Conservation (phyloP, 2,113 vertebrate genomes). For the Heptranchias perlo region DNA sequence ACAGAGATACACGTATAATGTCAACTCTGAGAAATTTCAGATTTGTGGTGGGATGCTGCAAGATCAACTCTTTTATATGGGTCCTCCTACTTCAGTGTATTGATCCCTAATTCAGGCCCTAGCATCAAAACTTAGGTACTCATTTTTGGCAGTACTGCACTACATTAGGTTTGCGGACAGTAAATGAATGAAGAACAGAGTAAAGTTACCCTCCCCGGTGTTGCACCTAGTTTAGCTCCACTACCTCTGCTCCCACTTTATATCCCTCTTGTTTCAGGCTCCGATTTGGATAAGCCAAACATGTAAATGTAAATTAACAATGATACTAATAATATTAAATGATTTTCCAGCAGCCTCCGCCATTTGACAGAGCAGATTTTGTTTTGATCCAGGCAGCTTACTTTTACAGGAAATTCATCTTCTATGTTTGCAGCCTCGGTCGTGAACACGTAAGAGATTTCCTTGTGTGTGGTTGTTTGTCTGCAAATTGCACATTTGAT, state of each 20-base stretch:
- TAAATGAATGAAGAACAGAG: neutral
- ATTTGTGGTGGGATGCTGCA: neutral
- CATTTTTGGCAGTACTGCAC: neutral
- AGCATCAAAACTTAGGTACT: neutral
- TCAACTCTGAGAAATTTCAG: neutral
- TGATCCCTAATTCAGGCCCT: neutral
- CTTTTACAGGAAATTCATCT: constrained; percentile 90
- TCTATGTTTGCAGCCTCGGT: constrained; percentile 73
- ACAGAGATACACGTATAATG: neutral
- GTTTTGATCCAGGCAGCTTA: constrained; percentile 41
- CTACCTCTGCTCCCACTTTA: neutral
- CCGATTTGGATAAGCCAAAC: neutral
- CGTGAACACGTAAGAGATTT: constrained; percentile 96
- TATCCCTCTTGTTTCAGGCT: neutral
- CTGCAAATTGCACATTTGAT: constrained; percentile 96
- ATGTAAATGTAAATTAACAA: neutral
- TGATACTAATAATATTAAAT: neutral
- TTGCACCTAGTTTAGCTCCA: neutral
- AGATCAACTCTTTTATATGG: neutral
- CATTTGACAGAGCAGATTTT: neutral
- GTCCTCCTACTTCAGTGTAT: neutral
- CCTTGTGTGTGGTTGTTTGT: constrained; percentile 87
- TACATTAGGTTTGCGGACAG: neutral
- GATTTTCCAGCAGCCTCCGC: neutral
- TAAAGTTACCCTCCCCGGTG: neutral